Percentiles rank a stretch among this genome's conserved stretches.
These are phyloP conservation scores for Oreamnos americanus DNA, from an alignment of 2,113 vertebrate genomes.

Conservation along the genomic window DNA sequence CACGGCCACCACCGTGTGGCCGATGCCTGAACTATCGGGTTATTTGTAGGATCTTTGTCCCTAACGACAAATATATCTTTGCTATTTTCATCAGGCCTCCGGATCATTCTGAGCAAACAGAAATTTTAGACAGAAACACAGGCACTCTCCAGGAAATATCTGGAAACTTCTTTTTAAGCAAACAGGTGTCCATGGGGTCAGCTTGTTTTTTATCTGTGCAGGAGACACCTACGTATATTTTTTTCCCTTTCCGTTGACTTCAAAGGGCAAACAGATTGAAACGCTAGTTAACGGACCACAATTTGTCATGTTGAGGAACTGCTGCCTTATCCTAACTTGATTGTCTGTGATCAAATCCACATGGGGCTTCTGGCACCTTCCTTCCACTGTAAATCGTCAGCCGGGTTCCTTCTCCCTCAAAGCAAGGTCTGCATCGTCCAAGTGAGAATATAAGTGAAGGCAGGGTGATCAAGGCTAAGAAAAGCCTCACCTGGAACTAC, in stretches of 20 bases:
- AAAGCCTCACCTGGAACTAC: not conserved
- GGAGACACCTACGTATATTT: not conserved
- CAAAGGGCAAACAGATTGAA: conserved; percentile 31
- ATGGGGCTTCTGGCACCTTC: not conserved
- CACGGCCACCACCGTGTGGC: rapidly evolving
- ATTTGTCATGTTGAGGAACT: conserved; percentile 28
- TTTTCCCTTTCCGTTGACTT: not conserved
- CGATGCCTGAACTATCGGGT: not conserved
- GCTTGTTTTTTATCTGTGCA: not conserved
- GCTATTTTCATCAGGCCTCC: not conserved
- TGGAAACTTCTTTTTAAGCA: not conserved
- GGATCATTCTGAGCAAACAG: not conserved
- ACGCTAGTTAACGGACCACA: not conserved
- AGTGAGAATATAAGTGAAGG: not conserved
- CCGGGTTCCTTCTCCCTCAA: not conserved
- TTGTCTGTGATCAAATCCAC: not conserved
- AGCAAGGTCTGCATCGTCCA: not conserved
- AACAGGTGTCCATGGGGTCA: not conserved
- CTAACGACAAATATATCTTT: not conserved
- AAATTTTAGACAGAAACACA: not conserved
- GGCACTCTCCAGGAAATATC: not conserved
- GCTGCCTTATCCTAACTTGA: not conserved
- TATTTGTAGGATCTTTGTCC: not conserved
- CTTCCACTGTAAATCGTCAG: not conserved
- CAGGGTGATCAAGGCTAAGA: not conserved